Conservation (phyloP, 2,888 invertebrate genomes). For the Artemia sinica region DNA sequence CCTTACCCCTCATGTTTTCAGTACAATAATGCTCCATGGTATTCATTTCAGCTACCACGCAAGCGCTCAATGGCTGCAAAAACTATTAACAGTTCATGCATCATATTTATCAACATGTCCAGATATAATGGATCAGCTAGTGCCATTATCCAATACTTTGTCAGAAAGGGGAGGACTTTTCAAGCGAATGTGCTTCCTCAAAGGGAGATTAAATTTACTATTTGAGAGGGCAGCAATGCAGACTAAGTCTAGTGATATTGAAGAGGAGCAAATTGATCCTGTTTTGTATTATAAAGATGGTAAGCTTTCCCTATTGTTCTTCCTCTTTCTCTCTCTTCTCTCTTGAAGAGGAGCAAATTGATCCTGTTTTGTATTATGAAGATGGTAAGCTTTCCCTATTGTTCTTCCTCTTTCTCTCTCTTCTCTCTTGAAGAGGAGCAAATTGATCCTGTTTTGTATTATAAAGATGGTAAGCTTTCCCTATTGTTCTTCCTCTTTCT, state of each 20-base stretch:
- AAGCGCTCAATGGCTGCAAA: slow-evolving; percentile 1
- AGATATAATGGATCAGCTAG: slow-evolving; percentile 4
- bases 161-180: slow-evolving; percentile 2
- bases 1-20: no score
- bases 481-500: no score
- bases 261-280: not conserved
- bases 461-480: not conserved
- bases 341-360: not conserved
- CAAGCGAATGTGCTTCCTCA: slow-evolving; percentile 4
- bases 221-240: slow-evolving; percentile 2
- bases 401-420: no score
- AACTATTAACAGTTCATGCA: not conserved
- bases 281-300: not conserved
- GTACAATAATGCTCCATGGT: no score
- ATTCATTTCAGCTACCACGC: not conserved
- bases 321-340: no score
- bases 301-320: not conserved
- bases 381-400: not conserved
- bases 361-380: not conserved
- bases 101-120: slow-evolving; percentile 11
- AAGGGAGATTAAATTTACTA: slow-evolving; percentile 7
- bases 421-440: not conserved
- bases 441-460: not conserved
- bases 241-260: not conserved
- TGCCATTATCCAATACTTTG: not conserved